Evolutionary conservation across 2,888 invertebrate genomes (phyloP).

Genomic region (Urechis unicinctus): DNA sequence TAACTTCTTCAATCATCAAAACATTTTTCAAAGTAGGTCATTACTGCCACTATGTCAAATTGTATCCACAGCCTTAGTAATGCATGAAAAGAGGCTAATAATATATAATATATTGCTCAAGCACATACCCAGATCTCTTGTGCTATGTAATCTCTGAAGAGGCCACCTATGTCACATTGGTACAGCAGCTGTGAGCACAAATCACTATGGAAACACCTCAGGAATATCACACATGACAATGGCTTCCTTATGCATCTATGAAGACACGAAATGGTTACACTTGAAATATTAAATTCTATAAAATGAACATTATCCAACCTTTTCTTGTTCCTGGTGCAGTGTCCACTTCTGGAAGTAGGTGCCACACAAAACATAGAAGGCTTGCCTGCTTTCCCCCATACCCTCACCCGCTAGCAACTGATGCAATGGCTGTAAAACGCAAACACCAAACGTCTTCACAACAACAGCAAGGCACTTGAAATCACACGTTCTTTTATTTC

Average conservation of each 20-base stretch:
- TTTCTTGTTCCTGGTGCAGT: slow-evolving; percentile 62
- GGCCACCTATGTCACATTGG: slow-evolving; percentile 68
- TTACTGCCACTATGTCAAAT: too few relatives aligned
- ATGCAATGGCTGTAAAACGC: slow-evolving; percentile 8
- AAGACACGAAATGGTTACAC: too few relatives aligned
- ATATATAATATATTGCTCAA: too few relatives aligned
- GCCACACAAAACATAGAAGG: slow-evolving; percentile 69
- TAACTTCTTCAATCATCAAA: not conserved
- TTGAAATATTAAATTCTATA: too few relatives aligned
- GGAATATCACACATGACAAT: too few relatives aligned
- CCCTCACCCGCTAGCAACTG: slow-evolving; percentile 39
- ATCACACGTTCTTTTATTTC: too few relatives aligned
- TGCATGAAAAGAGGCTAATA: too few relatives aligned
- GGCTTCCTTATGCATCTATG: too few relatives aligned
- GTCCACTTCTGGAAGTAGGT: slow-evolving; percentile 79
- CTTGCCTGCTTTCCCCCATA: slow-evolving; percentile 52
- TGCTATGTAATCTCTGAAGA: slow-evolving; percentile 67
- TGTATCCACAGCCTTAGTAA: too few relatives aligned
- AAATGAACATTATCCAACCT: slow-evolving; percentile 24
- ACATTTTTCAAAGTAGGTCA: too few relatives aligned
- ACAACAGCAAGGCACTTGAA: too few relatives aligned
- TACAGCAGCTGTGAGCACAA: slow-evolving; percentile 57
- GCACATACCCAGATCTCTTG: slow-evolving; percentile 64
- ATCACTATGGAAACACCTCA: not conserved
- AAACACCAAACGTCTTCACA: too few relatives aligned